phyloP scores from a whole-genome alignment of 2,113 vertebrate genomes.

The Falcunculus frontatus region DNA sequence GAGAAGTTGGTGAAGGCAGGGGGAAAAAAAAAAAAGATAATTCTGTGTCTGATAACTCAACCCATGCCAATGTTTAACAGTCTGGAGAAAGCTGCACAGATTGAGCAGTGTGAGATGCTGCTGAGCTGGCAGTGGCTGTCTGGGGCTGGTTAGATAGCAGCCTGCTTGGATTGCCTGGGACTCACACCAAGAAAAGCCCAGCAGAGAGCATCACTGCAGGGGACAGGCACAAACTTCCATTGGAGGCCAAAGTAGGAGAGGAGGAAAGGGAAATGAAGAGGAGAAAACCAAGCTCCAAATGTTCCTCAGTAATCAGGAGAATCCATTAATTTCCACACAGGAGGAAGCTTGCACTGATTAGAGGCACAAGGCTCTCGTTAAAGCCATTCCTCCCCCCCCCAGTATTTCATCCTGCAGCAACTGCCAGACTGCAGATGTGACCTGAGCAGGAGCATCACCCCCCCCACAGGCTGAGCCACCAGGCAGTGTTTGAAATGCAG shows the following conservation, averaged over 20 bases:
- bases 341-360: not conserved
- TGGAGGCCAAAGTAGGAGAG: not conserved
- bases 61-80: not conserved
- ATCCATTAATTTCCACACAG: not conserved
- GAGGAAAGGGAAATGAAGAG: not conserved
- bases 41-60: not conserved
- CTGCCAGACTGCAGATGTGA: conserved; percentile 20
- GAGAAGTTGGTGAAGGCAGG: not conserved
- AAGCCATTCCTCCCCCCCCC: not conserved
- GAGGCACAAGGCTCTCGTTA: not conserved
- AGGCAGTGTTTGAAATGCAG: not conserved
- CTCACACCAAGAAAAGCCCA: not conserved
- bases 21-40: rapidly evolving
- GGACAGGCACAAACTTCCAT: not conserved
- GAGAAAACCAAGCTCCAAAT: not conserved
- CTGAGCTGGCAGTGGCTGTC: not conserved
- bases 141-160: not conserved
- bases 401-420: not conserved
- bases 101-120: not conserved
- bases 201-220: not conserved
- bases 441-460: not conserved
- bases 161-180: not conserved
- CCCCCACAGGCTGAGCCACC: not conserved
- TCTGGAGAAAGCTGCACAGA: not conserved
- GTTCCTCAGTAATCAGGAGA: not conserved